phyloP scores from a whole-genome alignment of 2,888 invertebrate species.

The Mythimna impura region DNA sequence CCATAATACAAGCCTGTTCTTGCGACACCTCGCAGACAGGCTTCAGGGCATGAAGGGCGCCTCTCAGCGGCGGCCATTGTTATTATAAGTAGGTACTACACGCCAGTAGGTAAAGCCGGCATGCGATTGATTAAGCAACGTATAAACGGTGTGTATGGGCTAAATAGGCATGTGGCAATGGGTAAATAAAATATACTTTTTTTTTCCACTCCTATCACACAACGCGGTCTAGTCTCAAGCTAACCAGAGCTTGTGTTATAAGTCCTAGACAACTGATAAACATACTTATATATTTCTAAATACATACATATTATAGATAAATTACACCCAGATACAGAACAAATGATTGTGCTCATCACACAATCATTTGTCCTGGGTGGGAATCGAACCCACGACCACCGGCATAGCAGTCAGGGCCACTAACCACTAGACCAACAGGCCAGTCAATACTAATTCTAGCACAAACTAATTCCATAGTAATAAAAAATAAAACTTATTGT shows the following conservation, averaged over 20 bases:
- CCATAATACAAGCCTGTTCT: constrained; percentile 34
- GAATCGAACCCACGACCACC: too few relatives aligned
- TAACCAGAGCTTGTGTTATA: too few relatives aligned
- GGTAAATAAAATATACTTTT: not conserved
- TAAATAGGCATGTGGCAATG: not conserved
- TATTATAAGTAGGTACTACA: constrained; percentile 42
- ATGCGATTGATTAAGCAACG: constrained; percentile 36
- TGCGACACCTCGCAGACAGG: constrained; percentile 49
- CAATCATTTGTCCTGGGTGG: too few relatives aligned
- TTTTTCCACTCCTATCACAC: too few relatives aligned
- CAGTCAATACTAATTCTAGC: not conserved
- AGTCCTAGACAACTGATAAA: too few relatives aligned
- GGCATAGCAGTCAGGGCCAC: too few relatives aligned
- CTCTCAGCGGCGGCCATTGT: constrained; percentile 42
- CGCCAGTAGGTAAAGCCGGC: constrained; percentile 16
- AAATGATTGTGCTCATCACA: too few relatives aligned
- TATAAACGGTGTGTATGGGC: not conserved
- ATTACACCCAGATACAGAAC: too few relatives aligned
- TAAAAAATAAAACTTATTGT: not conserved
- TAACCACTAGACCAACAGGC: too few relatives aligned
- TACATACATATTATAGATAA: too few relatives aligned
- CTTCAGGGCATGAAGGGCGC: constrained; percentile 49
- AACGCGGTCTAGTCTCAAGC: too few relatives aligned
- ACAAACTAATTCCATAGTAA: not conserved
- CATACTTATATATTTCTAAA: too few relatives aligned